Percentiles rank a stretch among this genome's conserved stretches.
These are phyloP conservation scores for Sclerodermus sp. DNA, from an alignment of 2,888 invertebrate species.

Conservation along the genomic window DNA sequence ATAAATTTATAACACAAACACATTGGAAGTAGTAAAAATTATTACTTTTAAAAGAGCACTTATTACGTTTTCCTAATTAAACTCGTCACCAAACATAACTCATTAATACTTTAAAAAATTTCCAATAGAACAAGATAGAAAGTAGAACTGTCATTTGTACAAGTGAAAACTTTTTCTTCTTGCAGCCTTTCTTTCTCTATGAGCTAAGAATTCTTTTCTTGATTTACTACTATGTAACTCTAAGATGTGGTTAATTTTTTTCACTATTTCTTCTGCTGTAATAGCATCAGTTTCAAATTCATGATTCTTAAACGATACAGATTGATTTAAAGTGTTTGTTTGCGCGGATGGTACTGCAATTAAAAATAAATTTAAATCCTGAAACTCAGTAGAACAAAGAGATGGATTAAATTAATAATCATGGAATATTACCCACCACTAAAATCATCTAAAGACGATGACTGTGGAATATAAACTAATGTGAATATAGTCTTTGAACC, in stretches of 20 bases:
- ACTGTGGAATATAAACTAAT: constrained; percentile 66
- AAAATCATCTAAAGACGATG: constrained; percentile 30
- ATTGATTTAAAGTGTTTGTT: constrained; percentile 53
- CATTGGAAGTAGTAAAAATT: neutral
- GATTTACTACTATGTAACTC: constrained; percentile 79
- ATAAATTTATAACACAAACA: neutral
- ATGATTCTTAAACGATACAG: constrained; percentile 77
- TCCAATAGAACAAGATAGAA: constrained; percentile 29
- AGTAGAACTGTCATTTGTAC: constrained; percentile 50
- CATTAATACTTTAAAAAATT: constrained; percentile 32
- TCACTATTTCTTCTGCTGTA: constrained; percentile 79
- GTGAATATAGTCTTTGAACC: constrained; percentile 74
- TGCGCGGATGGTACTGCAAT: constrained; percentile 42
- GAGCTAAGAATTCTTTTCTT: constrained; percentile 78
- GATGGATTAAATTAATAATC: neutral
- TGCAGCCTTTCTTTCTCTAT: constrained; percentile 71
- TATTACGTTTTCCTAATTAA: no score
- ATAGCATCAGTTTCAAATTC: constrained; percentile 83
- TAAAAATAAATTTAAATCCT: neutral
- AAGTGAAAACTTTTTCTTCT: constrained; percentile 66
- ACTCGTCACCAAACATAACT: neutral
- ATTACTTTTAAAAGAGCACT: neutral
- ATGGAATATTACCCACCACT: constrained; percentile 15
- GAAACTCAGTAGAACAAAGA: neutral
- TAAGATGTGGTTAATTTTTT: constrained; percentile 84